Evolutionary conservation across 2,113 vertebrate genomes (phyloP), one percentile per base, ranked within the genome.

Genomic region (Epinephelus cyanopodus): DNA sequence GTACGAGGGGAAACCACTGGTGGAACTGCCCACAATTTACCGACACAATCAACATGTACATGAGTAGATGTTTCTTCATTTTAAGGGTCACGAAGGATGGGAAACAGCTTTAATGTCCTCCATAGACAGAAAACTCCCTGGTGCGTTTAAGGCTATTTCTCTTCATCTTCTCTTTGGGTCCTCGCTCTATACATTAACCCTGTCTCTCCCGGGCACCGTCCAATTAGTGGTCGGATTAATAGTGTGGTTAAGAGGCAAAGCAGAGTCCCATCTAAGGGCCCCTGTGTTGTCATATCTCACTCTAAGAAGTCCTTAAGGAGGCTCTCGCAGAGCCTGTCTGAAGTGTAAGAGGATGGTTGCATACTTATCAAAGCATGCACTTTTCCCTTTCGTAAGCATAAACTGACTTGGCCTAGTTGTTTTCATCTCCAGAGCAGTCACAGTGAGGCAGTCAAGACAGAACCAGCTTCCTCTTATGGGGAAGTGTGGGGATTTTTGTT

Each of bases 171-270:
- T 45, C 37, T 63, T 57, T 71, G 69, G 57, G 61, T 25, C 54
- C 77, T 67, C 10, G 0, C 21, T 61, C 45, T 67, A 19, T 70
- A 58, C 33, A 81, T 84, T 82, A 75, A 72, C 81, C 65, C 69
- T 0, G 14, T 58, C 62, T 85, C 79, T 83, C 48, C 54, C 45
- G 48, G 50, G 42, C 65, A 11, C 64, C 42, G 70, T 82, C 74
- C 85, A 88, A 90, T 81, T 73, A 83, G 52, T 11, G 45, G 69
- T 77, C 57, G 71, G 82, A 81, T 39, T 66, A 64, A 79, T 74
- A 73, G 42, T 15, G 66, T 57, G 65, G 39, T 3, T 25, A 72
- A 84, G 62, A 62, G 39, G 39, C 13, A 2, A 50, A 45, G 64
- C 58, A 50, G 10, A 7, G 52, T 47, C 5, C 19, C 54, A 48